Conservation (phyloP, 2,113 vertebrate species). For the Brienomyrus brachyistius region DNA sequence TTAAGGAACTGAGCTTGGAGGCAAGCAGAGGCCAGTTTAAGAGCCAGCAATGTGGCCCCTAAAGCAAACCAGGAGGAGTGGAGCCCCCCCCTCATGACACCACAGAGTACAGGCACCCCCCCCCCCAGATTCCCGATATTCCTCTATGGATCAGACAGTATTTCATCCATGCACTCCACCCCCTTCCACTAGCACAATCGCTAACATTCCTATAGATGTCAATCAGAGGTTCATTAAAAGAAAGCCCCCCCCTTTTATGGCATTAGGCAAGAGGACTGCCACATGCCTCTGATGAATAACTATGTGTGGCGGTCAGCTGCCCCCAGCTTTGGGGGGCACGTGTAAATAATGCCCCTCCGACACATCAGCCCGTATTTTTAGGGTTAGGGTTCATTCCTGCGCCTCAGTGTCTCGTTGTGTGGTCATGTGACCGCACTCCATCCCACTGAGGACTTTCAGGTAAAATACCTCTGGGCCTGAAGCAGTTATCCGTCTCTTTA, state of each 20-base stretch:
- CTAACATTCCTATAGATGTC: constrained; percentile 3
- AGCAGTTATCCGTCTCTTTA: neutral
- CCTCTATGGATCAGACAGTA: neutral
- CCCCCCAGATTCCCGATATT: neutral
- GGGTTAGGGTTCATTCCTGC: neutral
- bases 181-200: neutral
- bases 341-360: neutral
- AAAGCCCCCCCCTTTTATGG: neutral
- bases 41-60: neutral
- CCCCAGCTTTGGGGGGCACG: constrained; percentile 27
- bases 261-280: neutral
- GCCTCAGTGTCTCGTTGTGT: neutral
- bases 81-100: neutral
- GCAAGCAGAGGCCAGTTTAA: neutral
- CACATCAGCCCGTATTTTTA: neutral
- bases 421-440: neutral
- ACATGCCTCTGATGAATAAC: constrained; percentile 13
- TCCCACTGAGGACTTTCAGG: neutral
- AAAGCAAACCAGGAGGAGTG: neutral
- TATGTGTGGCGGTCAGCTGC: neutral
- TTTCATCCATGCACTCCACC: neutral
- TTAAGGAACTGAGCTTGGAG: neutral
- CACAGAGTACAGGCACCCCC: neutral
- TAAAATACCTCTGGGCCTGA: neutral
- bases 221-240: neutral